Evolutionary conservation across 2,113 vertebrate genomes (phyloP), one percentile per base, ranked within the genome.

Genomic region (Motacilla tschutschensis): DNA sequence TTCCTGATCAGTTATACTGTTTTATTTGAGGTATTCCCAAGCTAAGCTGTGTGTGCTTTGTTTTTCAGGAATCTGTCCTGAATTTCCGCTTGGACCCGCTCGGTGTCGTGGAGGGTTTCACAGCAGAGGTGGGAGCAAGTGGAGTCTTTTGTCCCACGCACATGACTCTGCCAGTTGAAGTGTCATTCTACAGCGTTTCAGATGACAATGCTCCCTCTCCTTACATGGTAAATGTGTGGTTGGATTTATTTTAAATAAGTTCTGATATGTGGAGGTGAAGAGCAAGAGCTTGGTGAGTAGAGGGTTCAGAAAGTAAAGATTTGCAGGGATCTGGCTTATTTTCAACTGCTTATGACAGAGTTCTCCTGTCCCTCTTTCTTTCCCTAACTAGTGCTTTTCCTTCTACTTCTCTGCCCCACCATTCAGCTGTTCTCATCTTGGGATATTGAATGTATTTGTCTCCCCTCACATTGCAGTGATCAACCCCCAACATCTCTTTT

Each of bases 181-280:
- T 99, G 96, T 99, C 98, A 4, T 99, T 99, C 98, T 99, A 99
- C 97, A 99, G 98, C 8, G 98, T 99, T 94, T 99, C 99, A 6
- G 99, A 99, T 73, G 99, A 99, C 95, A 99, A 99, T 12, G 99
- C 99, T 48, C 99, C 99, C 69, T 99, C 99, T 94, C 99, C 99
- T 85, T 99, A 99, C 87, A 99, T 99, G 99, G 99, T 98, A 94
- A 97, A 92, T 89, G 87, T 53, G 64, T 59, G 78, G 31, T 53
- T 74, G 70, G 44, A 50, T 76, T 83, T 69, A 24, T 76, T 79
- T 85, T 35, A 63, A 75, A 73, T 84, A 50, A 55, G 33, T 77
- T 88, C 55, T 63, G 10, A 17, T 31, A 44, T 57, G 17, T 70
- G 63, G 67, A 87, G 55, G 29, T 73, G 51, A 79, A 79, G 81